Conservation (phyloP, 2,888 invertebrate genomes). For the Cataglyphis cursor region DNA sequence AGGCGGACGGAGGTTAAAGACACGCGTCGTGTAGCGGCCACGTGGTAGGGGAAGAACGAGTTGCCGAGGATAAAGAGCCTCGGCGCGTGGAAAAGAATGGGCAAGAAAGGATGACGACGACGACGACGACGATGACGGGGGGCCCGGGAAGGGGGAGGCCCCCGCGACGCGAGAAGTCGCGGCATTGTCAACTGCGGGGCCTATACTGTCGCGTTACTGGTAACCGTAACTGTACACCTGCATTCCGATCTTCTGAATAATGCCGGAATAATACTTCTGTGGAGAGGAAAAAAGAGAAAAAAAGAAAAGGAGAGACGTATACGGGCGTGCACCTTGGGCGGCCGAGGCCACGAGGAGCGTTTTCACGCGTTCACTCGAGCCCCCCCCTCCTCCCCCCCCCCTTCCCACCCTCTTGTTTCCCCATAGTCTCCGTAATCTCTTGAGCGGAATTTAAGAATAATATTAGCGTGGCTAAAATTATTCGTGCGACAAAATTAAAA, state of each 20-base stretch:
- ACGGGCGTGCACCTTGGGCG: conserved; percentile 35
- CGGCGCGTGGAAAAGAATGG: conserved; percentile 69
- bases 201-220: conserved; percentile 75
- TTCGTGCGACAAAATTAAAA: neutral
- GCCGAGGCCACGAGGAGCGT: conserved; percentile 29
- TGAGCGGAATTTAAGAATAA: conserved; percentile 10
- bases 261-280: conserved; percentile 70
- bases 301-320: conserved; percentile 50
- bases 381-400: neutral
- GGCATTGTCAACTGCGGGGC: conserved; percentile 74
- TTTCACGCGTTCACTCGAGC: conserved; percentile 26
- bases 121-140: conserved; percentile 5
- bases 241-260: conserved; percentile 84
- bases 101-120: conserved; percentile 62
- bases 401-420: neutral
- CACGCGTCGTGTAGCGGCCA: conserved; percentile 68
- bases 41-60: conserved; percentile 11
- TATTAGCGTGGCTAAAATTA: neutral
- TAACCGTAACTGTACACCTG: conserved; percentile 83
- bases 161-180: conserved; percentile 62
- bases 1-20: conserved; percentile 76
- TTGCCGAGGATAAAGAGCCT: conserved; percentile 66
- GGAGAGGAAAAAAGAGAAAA: conserved; percentile 56
- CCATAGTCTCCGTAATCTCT: neutral
- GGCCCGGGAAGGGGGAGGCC: conserved; percentile 12